A percentile compares a stretch with the other conserved stretches of the same genome.
Evolutionary conservation across 2,797 vertebrate genomes (phyloP).

Genomic region (Thripadectes ignobilis): DNA sequence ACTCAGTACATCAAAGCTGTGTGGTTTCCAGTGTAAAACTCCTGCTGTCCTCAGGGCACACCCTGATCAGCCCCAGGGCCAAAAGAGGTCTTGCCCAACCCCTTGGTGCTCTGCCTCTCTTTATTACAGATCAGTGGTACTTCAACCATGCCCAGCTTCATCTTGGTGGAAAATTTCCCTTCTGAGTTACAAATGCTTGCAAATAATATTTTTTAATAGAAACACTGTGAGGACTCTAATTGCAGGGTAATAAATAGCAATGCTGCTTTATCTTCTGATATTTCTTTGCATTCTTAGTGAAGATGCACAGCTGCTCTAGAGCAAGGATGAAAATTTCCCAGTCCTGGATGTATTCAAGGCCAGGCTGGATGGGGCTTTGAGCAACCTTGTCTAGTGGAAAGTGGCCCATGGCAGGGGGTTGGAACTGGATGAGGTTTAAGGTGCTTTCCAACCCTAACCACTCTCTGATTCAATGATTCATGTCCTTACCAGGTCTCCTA

Average conservation of each 20-base stretch:
- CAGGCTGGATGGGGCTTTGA: not conserved
- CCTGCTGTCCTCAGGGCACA: not conserved
- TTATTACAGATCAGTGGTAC: not conserved
- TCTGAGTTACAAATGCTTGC: conserved; percentile 57
- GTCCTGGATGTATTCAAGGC: not conserved
- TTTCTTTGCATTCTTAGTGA: conserved; percentile 44
- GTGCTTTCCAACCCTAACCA: not conserved
- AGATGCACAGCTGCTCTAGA: conserved; percentile 47
- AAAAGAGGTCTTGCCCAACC: not conserved
- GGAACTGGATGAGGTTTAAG: not conserved
- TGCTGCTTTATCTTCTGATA: conserved; percentile 62
- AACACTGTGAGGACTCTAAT: conserved; percentile 70
- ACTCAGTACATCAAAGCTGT: not conserved
- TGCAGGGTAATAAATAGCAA: conserved; percentile 75
- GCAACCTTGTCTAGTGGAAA: not conserved
- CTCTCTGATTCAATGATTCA: not conserved
- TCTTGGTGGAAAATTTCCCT: conserved; percentile 64
- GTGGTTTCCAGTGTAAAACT: not conserved
- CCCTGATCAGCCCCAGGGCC: not conserved
- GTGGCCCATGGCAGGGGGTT: not conserved
- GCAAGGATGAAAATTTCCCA: not conserved
- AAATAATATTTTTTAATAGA: conserved; percentile 54
- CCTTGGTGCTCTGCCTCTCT: not conserved
- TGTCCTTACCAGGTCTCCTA: not conserved
- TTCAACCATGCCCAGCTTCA: not conserved